Base-by-base conservation (phyloP, 2,113 vertebrate species). In the Pachypanchax playfairii region DNA sequence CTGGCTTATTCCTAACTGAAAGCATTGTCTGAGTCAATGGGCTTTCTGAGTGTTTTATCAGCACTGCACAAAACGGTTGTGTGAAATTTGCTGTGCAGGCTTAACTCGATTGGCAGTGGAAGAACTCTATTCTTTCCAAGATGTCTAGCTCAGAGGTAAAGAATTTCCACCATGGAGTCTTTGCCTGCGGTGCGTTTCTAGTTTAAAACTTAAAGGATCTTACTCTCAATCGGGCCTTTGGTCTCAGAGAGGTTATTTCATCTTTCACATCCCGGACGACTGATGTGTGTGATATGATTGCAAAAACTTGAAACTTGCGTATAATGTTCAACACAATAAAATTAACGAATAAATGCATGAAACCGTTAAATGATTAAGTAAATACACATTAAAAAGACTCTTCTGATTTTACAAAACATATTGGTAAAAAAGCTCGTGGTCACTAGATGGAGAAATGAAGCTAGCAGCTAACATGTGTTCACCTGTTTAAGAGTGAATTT, bases 21-120 rank as follows among this genome's bases (percentile, higher is more conserved):
- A 66, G 53, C 87, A 81, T 83, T 86, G 87, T 89, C 75, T 85
- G 83, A 75, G 76, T 83, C 80, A 75, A 76, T 77, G 79, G 77
- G 81, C 65, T 87, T 85, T 75, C 33, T 79, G 70, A 87, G 72
- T 80, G 85, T 85, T 89, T 89, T 84, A 87, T 89, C 87, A 81
- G 85, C 85, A 66, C 50, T 70, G 77, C 64, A 29, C 85, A 89
- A 89, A 88, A 79, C 65, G 68, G 60, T 69, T 74, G 83, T 84
- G 82, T 79, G 84, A 86, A 88, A 89, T 88, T 82, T 87, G 76
- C 82, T 78, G 87, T 22, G 82, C 78, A 67, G 85, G 74, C 82
- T 87, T 85, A 81, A 62, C 68, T 72, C 57, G 78, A 80, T 77
- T 76, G 85, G 69, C 66, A 71, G 56, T 43, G 29, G 71, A 73